Evolutionary conservation across 2,888 invertebrate genomes (phyloP).

Genomic region (Heliconius ismenius): DNA sequence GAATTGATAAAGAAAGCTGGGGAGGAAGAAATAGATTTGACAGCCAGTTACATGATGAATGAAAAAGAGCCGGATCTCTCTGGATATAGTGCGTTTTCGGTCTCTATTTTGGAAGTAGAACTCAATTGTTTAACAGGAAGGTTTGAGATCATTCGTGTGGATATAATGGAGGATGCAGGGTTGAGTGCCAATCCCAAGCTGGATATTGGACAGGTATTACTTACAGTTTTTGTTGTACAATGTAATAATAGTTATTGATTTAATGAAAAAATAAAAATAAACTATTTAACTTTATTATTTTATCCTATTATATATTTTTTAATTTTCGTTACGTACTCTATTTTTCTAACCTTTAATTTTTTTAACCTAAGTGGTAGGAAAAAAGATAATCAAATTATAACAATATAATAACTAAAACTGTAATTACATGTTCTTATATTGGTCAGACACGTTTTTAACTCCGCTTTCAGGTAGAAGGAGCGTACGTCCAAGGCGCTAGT

Average conservation of each 20-base stretch:
- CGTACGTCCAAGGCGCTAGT: constrained; percentile 86
- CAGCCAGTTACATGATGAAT: constrained; percentile 83
- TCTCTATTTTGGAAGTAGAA: constrained; percentile 84
- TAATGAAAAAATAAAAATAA: too few relatives aligned
- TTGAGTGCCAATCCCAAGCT: constrained; percentile 84
- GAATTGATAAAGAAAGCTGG: constrained; percentile 81
- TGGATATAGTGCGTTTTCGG: constrained; percentile 82
- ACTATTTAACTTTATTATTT: too few relatives aligned
- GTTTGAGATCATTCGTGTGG: constrained; percentile 81
- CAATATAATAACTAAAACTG: too few relatives aligned
- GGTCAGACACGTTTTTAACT: neutral
- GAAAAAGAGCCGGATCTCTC: constrained; percentile 75
- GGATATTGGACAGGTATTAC: constrained; percentile 85
- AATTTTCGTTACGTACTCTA: too few relatives aligned
- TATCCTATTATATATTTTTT: too few relatives aligned
- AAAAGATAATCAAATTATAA: too few relatives aligned
- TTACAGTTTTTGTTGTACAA: neutral
- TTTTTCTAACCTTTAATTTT: too few relatives aligned
- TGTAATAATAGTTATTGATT: neutral
- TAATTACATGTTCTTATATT: too few relatives aligned
- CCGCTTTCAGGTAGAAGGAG: constrained; percentile 83
- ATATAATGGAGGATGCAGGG: constrained; percentile 86
- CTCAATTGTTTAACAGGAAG: constrained; percentile 87
- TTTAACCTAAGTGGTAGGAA: too few relatives aligned
- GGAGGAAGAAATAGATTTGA: constrained; percentile 80